Conservation (phyloP, 2,797 vertebrate genomes). For the Kryptolebias ocellatus region DNA sequence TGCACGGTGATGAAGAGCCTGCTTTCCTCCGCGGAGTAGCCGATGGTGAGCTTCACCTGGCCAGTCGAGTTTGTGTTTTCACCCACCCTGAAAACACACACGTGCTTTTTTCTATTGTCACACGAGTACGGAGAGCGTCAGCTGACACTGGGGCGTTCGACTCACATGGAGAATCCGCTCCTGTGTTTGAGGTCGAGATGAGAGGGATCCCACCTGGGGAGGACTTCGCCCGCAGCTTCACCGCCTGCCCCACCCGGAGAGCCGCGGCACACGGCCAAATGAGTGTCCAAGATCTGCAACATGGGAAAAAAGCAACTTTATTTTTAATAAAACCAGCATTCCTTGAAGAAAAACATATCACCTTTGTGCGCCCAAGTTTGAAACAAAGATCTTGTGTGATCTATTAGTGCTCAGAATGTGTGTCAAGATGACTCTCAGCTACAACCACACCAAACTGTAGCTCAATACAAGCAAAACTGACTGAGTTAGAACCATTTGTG, state of each 20-base stretch:
- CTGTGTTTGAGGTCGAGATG: conserved; percentile 80
- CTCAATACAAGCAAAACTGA: too few species aligned
- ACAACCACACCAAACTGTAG: too few species aligned
- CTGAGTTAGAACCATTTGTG: too few species aligned
- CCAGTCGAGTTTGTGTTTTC: conserved; percentile 57
- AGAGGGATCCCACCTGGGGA: conserved; percentile 76
- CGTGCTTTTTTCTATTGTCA: background rate
- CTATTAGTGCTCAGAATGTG: too few species aligned
- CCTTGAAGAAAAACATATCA: too few species aligned
- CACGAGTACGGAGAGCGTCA: background rate
- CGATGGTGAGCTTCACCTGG: conserved; percentile 87
- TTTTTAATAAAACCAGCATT: background rate
- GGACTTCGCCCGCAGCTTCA: conserved; percentile 33
- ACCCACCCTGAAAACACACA: conserved; percentile 46
- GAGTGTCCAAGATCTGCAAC: conserved; percentile 79
- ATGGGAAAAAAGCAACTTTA: background rate
- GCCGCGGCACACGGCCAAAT: conserved; percentile 63
- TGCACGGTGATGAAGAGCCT: conserved; percentile 87
- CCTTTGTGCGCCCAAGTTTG: too few species aligned
- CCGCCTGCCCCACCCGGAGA: conserved; percentile 48
- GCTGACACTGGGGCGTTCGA: conserved; percentile 17
- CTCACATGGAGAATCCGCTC: conserved; percentile 66
- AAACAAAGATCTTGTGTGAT: too few species aligned
- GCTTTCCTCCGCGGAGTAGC: conserved; percentile 84
- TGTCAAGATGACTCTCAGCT: too few species aligned